Evolutionary conservation across 2,113 vertebrate genomes (phyloP).

Genomic region (Elaphurus davidianus): DNA sequence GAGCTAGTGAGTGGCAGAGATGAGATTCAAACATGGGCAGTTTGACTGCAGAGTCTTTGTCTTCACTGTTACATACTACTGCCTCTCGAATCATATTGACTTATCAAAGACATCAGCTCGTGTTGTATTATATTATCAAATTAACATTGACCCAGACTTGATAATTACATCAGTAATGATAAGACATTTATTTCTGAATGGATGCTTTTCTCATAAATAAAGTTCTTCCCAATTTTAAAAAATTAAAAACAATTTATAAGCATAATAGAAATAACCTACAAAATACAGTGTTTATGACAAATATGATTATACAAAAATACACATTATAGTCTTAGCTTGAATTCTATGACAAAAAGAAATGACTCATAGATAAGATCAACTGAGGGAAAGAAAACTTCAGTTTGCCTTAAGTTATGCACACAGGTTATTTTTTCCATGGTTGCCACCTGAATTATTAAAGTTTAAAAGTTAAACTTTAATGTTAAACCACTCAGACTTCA

Average conservation of each 20-base stretch:
- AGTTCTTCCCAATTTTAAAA: not conserved
- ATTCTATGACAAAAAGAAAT: not conserved
- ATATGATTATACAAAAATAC: not conserved
- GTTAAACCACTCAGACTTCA: not conserved
- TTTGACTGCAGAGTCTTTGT: not conserved
- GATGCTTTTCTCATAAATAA: not conserved
- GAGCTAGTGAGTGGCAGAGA: not conserved
- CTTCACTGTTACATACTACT: not conserved
- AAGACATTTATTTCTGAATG: not conserved
- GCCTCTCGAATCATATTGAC: not conserved
- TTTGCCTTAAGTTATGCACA: constrained; percentile 33
- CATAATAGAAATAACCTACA: not conserved
- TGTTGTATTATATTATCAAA: not conserved
- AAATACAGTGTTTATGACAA: not conserved
- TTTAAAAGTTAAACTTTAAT: constrained; percentile 43
- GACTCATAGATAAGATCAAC: not conserved
- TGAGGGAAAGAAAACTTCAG: not conserved
- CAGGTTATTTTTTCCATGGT: not conserved
- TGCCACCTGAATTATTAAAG: constrained; percentile 21
- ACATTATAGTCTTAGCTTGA: not conserved
- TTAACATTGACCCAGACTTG: not conserved
- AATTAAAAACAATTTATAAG: not conserved
- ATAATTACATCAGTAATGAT: not conserved
- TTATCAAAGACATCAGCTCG: not conserved
- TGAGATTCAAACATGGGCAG: not conserved